Base-by-base conservation (phyloP, 2,888 invertebrate genomes). In the Spicauda simplicius region DNA sequence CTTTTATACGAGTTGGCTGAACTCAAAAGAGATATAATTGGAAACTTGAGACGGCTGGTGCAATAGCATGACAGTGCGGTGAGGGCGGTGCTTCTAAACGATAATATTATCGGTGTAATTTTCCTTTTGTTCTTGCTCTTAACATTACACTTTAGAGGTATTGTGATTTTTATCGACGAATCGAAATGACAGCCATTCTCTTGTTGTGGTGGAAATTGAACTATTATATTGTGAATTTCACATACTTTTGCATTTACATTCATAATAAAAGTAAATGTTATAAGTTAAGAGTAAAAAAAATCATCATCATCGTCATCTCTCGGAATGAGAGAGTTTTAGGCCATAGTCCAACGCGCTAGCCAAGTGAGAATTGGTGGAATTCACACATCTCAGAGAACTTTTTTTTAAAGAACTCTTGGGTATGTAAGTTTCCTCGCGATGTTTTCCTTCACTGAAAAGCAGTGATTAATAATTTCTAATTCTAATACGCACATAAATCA, bases 1-100 rank as follows among this genome's bases (percentile, higher is more conserved):
- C 85, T 92, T 92, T 91, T 91, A 90, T 90, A 88, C 84, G 88
- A 91, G 87, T 90, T 90, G 80, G 84, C 83, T 86, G 81, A 88
- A 88, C 84, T 87, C 77, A 81, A 66, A 85, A 83, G 86, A 83
- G 85, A 87, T 90, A 87, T 91, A 90, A 91, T 92, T 91, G 91
- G 89, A 91, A 91, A 90, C 85, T 87, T 79, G 82, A 88, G 86
- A 84, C 81, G 80, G 80, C 78, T 81, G 79, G 70, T 79, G 82
- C 81, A 81, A 81, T 80, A 79, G 75, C 77, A 76, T 73, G 77
- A 76, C 77, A 67, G 74, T 77, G 76, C 81, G 82, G 82, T 87
- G 83, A 84, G 76, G 80, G 81, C 76, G 79, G 79, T 83, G 85
- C 82, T 87, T 86, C 85, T 71, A 76, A 72, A 77, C 80, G 76